phyloP scores from a whole-genome alignment of 2,797 vertebrate genomes.

The Buphagus erythrorhynchus region DNA sequence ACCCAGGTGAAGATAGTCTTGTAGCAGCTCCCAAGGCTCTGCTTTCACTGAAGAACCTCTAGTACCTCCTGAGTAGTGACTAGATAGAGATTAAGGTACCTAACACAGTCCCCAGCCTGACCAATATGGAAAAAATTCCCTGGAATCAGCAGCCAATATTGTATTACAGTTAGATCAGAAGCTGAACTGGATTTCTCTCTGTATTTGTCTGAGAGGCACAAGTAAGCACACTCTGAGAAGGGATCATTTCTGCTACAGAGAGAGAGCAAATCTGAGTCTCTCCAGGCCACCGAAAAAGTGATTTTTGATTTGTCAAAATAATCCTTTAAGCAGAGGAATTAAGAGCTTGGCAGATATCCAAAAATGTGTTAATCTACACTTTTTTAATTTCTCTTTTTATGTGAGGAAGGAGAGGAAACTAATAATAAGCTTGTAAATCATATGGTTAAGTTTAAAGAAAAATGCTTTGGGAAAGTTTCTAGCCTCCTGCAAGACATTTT shows the following conservation, averaged over 20 bases:
- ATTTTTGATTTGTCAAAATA: slow-evolving; percentile 60
- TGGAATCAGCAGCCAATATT: neutral
- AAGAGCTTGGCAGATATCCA: slow-evolving; percentile 45
- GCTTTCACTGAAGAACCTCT: neutral
- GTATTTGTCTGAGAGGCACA: neutral
- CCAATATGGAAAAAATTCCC: neutral
- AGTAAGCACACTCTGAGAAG: neutral
- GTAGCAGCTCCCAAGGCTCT: neutral
- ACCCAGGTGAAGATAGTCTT: neutral
- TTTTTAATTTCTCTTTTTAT: slow-evolving; percentile 44
- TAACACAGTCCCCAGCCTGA: neutral
- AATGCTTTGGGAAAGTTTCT: slow-evolving; percentile 51
- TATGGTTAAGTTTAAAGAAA: slow-evolving; percentile 43
- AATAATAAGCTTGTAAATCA: slow-evolving; percentile 58
- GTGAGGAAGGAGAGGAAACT: neutral
- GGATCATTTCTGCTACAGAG: neutral
- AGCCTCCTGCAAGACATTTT: slow-evolving; percentile 22
- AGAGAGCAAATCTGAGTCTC: neutral
- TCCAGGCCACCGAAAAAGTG: slow-evolving; percentile 48
- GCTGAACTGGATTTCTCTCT: neutral
- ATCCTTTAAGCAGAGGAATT: slow-evolving; percentile 12
- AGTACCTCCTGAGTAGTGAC: neutral
- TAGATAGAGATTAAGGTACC: neutral
- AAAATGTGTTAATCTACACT: slow-evolving; percentile 57
- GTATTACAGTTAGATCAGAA: neutral